Evolutionary conservation across 37 sponge, comb jelly and placozoan genomes (phyloP).

Genomic region (Hexactinellida sp.): DNA sequence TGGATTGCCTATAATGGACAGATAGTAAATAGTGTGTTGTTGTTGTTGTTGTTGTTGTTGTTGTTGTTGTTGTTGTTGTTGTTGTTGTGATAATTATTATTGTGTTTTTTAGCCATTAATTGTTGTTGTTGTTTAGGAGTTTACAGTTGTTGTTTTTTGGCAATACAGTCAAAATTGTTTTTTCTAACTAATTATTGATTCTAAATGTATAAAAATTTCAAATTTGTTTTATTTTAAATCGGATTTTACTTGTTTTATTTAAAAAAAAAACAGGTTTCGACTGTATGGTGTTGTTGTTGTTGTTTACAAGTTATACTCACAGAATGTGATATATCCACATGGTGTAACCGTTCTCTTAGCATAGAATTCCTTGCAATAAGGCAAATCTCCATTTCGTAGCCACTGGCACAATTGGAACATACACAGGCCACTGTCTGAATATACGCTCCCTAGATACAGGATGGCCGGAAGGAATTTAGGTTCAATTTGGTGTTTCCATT

Average conservation of each 20-base stretch:
- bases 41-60: neutral
- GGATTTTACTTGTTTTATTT: too few relatives aligned
- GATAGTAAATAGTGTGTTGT: neutral
- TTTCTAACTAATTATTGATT: too few relatives aligned
- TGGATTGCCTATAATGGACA: neutral
- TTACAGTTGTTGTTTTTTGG: too few relatives aligned
- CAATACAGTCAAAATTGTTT: too few relatives aligned
- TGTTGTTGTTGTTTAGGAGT: too few relatives aligned
- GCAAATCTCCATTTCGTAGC: neutral
- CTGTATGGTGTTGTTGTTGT: neutral
- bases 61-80: neutral
- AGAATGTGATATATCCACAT: neutral
- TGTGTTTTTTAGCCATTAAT: too few relatives aligned
- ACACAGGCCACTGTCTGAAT: neutral
- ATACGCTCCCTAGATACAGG: neutral
- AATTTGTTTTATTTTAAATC: too few relatives aligned
- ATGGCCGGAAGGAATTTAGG: neutral
- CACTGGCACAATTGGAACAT: neutral
- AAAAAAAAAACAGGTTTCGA: too few relatives aligned
- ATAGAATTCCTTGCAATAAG: neutral
- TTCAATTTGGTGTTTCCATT: neutral
- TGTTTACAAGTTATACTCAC: neutral
- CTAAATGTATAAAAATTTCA: too few relatives aligned
- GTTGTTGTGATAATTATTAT: too few relatives aligned
- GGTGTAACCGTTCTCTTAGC: neutral